Percentiles rank a stretch among this genome's conserved stretches.
phyloP scores from a whole-genome alignment of 2,797 vertebrate species.

The Lithobates pipiens region DNA sequence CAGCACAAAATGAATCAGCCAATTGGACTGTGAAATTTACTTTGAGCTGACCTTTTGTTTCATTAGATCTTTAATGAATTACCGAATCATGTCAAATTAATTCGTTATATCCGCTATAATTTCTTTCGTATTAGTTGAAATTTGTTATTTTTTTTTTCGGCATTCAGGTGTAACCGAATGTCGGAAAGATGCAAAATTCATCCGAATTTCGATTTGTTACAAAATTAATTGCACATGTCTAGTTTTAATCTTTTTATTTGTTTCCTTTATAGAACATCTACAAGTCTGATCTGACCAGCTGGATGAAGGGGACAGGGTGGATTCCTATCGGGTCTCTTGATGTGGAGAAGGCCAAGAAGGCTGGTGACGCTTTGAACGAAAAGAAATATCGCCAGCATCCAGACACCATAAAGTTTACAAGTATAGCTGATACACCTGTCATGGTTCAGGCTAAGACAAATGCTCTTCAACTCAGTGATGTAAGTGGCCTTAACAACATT shows the following conservation, averaged over 20 bases:
- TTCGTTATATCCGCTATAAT: too few relatives aligned
- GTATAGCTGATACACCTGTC: slow-evolving; percentile 81
- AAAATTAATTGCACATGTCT: too few relatives aligned
- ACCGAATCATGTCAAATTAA: too few relatives aligned
- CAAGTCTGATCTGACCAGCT: slow-evolving; percentile 82
- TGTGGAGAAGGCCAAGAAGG: slow-evolving; percentile 84
- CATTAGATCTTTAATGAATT: too few relatives aligned
- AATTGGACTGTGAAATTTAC: too few relatives aligned
- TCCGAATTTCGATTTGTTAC: too few relatives aligned
- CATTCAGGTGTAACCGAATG: too few relatives aligned
- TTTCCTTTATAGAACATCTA: slow-evolving; percentile 78
- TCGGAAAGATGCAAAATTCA: too few relatives aligned
- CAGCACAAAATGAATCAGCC: too few relatives aligned
- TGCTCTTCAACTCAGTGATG: slow-evolving; percentile 83
- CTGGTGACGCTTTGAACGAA: slow-evolving; percentile 83
- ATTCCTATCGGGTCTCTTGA: slow-evolving; percentile 91
- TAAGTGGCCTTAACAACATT: slow-evolving; percentile 69
- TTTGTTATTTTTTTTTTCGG: too few relatives aligned
- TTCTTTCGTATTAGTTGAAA: too few relatives aligned
- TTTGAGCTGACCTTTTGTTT: too few relatives aligned
- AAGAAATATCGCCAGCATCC: slow-evolving; percentile 88
- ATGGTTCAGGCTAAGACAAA: slow-evolving; percentile 92
- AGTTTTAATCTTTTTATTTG: background rate
- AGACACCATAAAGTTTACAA: slow-evolving; percentile 87
- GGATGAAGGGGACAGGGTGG: slow-evolving; percentile 88